A percentile compares a stretch with the other conserved stretches of the same genome.
Conservation (phyloP, 2,113 vertebrate species). For the Glaucidium brasilianum region DNA sequence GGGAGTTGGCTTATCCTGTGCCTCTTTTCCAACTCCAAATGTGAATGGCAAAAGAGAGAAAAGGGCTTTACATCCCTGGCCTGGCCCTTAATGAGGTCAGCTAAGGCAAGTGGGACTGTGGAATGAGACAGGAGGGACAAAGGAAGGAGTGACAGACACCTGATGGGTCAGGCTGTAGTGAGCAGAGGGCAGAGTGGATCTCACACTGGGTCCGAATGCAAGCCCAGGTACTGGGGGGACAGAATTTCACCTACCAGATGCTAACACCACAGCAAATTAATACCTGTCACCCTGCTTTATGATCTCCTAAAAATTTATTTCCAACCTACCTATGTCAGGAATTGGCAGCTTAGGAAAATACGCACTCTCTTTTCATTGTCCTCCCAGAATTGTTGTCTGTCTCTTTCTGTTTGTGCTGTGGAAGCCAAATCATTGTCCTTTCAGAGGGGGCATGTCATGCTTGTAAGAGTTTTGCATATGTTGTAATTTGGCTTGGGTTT, state of each 20-base stretch:
- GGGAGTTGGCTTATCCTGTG: not conserved
- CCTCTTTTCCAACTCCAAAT: not conserved
- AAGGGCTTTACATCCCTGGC: not conserved
- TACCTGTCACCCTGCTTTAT: fast-evolving
- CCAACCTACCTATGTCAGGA: not conserved
- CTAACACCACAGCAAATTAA: not conserved
- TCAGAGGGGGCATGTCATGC: not conserved
- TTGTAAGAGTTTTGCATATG: not conserved
- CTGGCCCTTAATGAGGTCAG: not conserved
- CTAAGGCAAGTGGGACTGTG: not conserved
- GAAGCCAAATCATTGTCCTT: not conserved
- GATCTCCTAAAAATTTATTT: not conserved
- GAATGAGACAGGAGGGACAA: not conserved
- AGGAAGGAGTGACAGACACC: not conserved
- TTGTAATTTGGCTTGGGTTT: not conserved
- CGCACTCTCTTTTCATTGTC: not conserved
- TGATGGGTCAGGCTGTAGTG: not conserved
- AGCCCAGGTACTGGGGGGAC: fast-evolving
- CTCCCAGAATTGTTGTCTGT: not conserved
- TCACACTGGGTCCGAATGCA: not conserved
- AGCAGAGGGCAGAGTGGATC: fast-evolving
- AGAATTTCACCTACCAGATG: not conserved
- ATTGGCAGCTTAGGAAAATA: not conserved
- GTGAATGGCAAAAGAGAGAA: not conserved
- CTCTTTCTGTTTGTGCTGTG: not conserved